Evolutionary conservation across 2,888 invertebrate genomes (phyloP), one percentile per base, ranked within the genome.

Genomic region (Andricus curvator): DNA sequence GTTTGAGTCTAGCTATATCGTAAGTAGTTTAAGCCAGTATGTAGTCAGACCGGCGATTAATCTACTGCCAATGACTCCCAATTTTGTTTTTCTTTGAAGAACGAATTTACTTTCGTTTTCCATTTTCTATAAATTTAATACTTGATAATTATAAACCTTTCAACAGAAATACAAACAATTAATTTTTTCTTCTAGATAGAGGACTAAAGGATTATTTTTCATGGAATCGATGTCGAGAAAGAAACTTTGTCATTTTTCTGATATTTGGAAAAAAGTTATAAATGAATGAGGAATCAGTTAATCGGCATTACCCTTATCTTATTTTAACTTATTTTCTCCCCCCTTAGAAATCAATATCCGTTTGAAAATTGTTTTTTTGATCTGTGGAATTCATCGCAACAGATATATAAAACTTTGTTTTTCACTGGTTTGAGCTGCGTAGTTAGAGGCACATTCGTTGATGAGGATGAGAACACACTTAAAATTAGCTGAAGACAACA

Each of bases 381-480:
- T 74, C n/a, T 56, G 20, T 56, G 56, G 33, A 74, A 56, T 74
- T 56, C 37, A 37, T 74, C 56, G 22, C 6, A 74, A 56, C 13
- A 74, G 37, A 56, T 13, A 56, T 56, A 56, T 74, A 56, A 33
- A 56, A 74, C 20, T 56, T 77, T 79, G 29, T 78, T 80, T 65
- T 65, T 64, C 62, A 41, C 56, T 56, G 41, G 33, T 37, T 62
- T 60, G 17, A 25, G 29, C n/a, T 56, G 65, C 64, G 84, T 84
- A 83, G 82, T 84, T 79, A 74, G 56, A 66, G 62, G 64, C 80
- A 79, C 79, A 80, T 84, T 68, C 79, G 70, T 78, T 65, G 83
- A 77, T 78, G 29, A 62, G 48, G 56, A 84, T 83, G 85, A 87
- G 84, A 81, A 70, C 86, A 86, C 81, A 44, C 78, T 86, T 86